Percentiles rank a stretch among this genome's conserved stretches.
phyloP scores from a whole-genome alignment of 1,140 invertebrate genomes.

The Pseudomyrmex gracilis region DNA sequence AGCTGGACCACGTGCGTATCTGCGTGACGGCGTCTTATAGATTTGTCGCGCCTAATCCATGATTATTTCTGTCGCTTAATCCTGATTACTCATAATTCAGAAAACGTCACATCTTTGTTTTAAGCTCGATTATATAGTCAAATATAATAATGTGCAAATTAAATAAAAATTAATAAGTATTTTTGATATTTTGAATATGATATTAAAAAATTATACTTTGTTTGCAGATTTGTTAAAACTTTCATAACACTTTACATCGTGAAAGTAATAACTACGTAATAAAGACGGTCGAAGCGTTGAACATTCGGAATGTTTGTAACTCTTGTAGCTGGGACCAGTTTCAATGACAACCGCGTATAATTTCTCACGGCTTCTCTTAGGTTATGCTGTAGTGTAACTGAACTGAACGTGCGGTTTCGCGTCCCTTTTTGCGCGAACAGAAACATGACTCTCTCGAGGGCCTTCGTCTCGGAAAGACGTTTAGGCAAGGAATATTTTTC shows the following conservation, averaged over 20 bases:
- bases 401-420: conserved; percentile 74
- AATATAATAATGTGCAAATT: background rate
- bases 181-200: background rate
- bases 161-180: background rate
- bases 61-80: conserved; percentile 47
- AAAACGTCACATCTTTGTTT: background rate
- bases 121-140: background rate
- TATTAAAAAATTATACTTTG: background rate
- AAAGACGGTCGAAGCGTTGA: background rate
- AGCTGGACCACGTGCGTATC: conserved; percentile 66
- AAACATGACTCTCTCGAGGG: conserved; percentile 79
- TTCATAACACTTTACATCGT: background rate
- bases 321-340: background rate
- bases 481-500: conserved; percentile 68
- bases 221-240: background rate
- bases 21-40: conserved; percentile 36
- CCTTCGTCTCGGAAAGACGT: conserved; percentile 69
- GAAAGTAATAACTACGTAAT: background rate
- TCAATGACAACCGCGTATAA: conserved; percentile 29
- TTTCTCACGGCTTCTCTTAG: conserved; percentile 76
- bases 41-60: conserved; percentile 65
- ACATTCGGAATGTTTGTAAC: conserved; percentile 22
- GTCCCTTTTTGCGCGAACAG: conserved; percentile 77
- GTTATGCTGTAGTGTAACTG: conserved; percentile 57
- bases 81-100: conserved; percentile 21